Percentiles rank a stretch among this genome's conserved stretches.
These are phyloP conservation scores for Acrocephalus arundinaceus DNA, from an alignment of 2,113 vertebrate genomes.

Conservation along the genomic window DNA sequence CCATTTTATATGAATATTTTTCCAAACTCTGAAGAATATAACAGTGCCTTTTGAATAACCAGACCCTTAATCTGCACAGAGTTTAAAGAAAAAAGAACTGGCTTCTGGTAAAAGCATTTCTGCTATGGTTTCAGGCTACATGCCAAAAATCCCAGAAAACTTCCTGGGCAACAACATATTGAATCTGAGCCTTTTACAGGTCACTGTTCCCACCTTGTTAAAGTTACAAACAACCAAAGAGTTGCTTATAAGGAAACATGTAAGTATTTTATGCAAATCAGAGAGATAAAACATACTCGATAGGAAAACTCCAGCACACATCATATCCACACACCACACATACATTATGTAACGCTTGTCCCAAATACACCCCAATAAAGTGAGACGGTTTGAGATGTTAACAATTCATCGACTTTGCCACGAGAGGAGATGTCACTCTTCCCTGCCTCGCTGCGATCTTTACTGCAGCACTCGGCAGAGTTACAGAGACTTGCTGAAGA, in stretches of 20 bases:
- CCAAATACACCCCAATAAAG: not conserved
- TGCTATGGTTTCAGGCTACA: not conserved
- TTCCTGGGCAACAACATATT: not conserved
- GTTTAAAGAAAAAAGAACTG: not conserved
- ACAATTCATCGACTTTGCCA: not conserved
- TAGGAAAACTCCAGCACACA: not conserved
- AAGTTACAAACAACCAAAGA: not conserved
- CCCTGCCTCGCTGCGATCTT: not conserved
- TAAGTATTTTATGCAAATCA: not conserved
- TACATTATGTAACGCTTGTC: not conserved
- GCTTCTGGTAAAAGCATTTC: not conserved
- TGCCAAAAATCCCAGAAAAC: conserved; percentile 18
- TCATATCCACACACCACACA: not conserved
- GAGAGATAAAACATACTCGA: not conserved
- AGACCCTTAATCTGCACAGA: not conserved
- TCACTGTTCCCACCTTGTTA: not conserved
- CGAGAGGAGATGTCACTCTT: not conserved
- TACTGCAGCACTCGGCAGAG: not conserved
- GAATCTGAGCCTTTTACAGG: not conserved
- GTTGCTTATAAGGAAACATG: not conserved
- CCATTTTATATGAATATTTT: not conserved
- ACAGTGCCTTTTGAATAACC: not conserved
- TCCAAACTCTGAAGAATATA: not conserved
- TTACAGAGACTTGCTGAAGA: not conserved
- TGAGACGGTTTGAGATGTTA: not conserved